Base-by-base conservation (phyloP, 2,888 invertebrate species). In the Harpagoxenus sublaevis region DNA sequence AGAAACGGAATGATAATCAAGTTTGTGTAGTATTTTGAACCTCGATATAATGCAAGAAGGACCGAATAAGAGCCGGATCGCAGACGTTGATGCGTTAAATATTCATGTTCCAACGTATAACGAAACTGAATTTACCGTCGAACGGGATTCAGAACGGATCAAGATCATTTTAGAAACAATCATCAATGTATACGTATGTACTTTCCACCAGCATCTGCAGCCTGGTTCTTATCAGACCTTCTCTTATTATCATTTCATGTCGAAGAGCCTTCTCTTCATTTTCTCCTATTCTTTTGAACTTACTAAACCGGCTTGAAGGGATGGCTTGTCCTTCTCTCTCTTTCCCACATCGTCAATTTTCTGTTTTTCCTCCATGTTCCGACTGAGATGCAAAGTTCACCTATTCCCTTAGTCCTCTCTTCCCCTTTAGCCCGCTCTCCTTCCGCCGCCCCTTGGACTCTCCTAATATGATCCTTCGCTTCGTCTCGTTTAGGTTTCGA, bases 401-500 rank as follows among this genome's bases (percentile, higher is more conserved):
- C 15, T 51, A 4, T 35, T 35, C 35, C 9, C 31, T 57, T 45
- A 39, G 15, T 45, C 65, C 62, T 42, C 51, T 55, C 3, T 42
- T 18, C 53, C 62, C 18, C n/a, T 45, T 35, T 51, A 35, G 15
- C 28, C 23, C 39, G 12, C 6, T 12, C 55, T 31, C 23, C 63
- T 35, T 57, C 3, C 28, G 23, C 18, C 23, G 39, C 23, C 18
- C 15, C 63, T 18, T 66, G 60, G 68, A 45, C 62, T 65, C 31
- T 81, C 53, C 62, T 82, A 66, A 83, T 62, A 79, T 51, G 3
- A 23, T 71, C 68, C 75, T 77, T 79, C 79, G 68, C 55, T 83
- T 87, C 60, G 71, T 81, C 55, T 86, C 60, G 82, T 87, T 90
- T 87, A 84, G 86, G 85, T 86, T 91, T 88, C 89, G 84, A 85